Conservation (phyloP, 92 coral and sea anemone genomes). For the Palythoa grandis region DNA sequence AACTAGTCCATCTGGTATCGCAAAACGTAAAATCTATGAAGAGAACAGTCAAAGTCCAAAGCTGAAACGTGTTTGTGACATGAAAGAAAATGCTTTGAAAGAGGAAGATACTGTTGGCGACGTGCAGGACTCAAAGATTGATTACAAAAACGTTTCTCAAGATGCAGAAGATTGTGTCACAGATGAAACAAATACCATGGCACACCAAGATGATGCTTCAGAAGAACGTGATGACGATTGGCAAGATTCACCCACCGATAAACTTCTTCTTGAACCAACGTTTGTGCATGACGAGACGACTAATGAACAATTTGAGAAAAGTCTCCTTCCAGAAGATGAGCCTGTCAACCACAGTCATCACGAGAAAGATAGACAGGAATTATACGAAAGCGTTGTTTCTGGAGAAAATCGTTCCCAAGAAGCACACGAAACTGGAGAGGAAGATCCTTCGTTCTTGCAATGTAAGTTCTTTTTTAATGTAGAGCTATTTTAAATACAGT, state of each 20-base stretch:
- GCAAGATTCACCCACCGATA: slow-evolving; percentile 42
- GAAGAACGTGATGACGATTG: slow-evolving; percentile 23
- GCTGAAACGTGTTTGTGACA: neutral
- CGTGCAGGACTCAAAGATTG: neutral
- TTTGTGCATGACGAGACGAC: slow-evolving; percentile 3
- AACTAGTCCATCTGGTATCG: neutral
- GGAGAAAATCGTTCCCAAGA: neutral
- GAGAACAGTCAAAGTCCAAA: neutral
- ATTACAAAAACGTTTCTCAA: neutral
- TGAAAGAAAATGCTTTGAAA: neutral
- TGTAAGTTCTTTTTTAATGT: slow-evolving; percentile 24
- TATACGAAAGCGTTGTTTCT: neutral
- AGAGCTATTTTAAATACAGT: neutral
- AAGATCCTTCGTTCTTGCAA: neutral
- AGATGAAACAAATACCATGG: neutral
- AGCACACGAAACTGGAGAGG: neutral
- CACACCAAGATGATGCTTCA: neutral
- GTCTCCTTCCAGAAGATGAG: neutral
- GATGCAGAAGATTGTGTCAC: neutral
- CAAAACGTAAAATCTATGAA: neutral
- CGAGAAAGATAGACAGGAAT: neutral
- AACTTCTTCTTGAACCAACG: slow-evolving; percentile 16
- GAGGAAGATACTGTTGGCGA: neutral
- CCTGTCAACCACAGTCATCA: neutral
- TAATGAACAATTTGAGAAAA: neutral